Conservation (phyloP, 1,140 invertebrate species). For the Eufriesea mexicana region DNA sequence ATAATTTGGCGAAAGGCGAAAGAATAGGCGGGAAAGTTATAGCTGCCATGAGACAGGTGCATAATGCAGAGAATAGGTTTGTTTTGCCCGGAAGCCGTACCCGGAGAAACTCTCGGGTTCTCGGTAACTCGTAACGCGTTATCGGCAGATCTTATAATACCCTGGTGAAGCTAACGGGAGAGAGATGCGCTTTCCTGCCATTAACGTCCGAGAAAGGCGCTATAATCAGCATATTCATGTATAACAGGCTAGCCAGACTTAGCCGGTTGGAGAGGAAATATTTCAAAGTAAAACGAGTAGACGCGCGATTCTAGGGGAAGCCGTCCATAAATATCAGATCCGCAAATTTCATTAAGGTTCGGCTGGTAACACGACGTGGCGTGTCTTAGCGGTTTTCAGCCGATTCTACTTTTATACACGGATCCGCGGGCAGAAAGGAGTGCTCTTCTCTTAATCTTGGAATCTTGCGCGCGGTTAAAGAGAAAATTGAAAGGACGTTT, state of each 20-base stretch:
- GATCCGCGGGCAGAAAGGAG: conserved; percentile 17
- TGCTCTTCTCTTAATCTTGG: conserved; percentile 46
- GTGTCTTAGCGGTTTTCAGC: conserved; percentile 35
- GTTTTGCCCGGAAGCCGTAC: not conserved
- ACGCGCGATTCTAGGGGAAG: conserved; percentile 25
- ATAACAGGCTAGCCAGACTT: conserved; percentile 34
- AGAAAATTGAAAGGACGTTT: conserved; percentile 60
- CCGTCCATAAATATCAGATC: conserved; percentile 65
- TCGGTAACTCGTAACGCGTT: conserved; percentile 16
- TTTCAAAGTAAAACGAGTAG: conserved; percentile 71
- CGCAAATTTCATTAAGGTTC: conserved; percentile 61
- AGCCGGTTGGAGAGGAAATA: conserved; percentile 57
- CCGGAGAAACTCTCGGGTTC: not conserved
- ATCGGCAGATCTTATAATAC: conserved; percentile 47
- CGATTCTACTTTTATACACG: conserved; percentile 31
- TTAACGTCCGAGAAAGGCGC: conserved; percentile 50
- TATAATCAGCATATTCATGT: conserved; percentile 74
- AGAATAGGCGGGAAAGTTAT: not conserved
- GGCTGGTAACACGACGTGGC: conserved; percentile 4
- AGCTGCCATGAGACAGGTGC: too few relatives aligned
- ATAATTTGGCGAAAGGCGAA: not conserved
- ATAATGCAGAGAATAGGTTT: not conserved
- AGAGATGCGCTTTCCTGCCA: conserved; percentile 39
- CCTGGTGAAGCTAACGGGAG: not conserved
- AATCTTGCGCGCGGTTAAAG: conserved; percentile 55